Conservation (phyloP, 2,888 invertebrate species). For the Euphydryas editha region DNA sequence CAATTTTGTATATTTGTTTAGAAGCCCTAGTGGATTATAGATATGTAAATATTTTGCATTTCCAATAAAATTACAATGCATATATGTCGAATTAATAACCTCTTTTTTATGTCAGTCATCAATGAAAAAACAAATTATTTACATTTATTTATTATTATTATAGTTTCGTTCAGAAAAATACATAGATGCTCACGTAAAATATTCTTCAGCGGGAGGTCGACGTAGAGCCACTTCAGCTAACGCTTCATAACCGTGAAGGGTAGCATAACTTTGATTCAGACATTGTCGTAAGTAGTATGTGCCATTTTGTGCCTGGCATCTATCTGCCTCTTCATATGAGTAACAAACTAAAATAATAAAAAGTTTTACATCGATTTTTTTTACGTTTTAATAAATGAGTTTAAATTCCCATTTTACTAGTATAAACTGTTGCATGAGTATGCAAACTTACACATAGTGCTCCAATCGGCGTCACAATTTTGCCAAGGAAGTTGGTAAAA, state of each 20-base stretch:
- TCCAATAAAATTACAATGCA: too few species aligned
- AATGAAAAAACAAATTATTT: too few species aligned
- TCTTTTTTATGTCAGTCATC: too few species aligned
- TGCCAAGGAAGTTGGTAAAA: constrained; percentile 88
- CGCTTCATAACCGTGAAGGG: constrained; percentile 80
- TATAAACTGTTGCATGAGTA: background rate
- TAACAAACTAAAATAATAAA: constrained; percentile 84
- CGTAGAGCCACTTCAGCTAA: constrained; percentile 82
- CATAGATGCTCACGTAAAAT: constrained; percentile 89
- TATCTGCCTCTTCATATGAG: constrained; percentile 86
- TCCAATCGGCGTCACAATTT: constrained; percentile 88
- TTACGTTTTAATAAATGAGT: background rate
- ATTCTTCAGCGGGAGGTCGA: constrained; percentile 88
- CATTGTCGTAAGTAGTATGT: constrained; percentile 86
- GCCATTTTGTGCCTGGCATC: constrained; percentile 84
- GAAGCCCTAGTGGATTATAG: too few species aligned
- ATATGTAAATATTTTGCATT: too few species aligned
- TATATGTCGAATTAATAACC: too few species aligned
- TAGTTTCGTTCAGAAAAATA: background rate
- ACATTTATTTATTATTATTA: too few species aligned
- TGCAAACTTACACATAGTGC: constrained; percentile 83
- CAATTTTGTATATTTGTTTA: too few species aligned
- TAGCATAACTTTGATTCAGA: constrained; percentile 82
- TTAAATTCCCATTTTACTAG: background rate
- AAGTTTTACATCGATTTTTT: background rate